phyloP scores from a whole-genome alignment of 2,888 invertebrate species.

The Leptopilina drosophilae region DNA sequence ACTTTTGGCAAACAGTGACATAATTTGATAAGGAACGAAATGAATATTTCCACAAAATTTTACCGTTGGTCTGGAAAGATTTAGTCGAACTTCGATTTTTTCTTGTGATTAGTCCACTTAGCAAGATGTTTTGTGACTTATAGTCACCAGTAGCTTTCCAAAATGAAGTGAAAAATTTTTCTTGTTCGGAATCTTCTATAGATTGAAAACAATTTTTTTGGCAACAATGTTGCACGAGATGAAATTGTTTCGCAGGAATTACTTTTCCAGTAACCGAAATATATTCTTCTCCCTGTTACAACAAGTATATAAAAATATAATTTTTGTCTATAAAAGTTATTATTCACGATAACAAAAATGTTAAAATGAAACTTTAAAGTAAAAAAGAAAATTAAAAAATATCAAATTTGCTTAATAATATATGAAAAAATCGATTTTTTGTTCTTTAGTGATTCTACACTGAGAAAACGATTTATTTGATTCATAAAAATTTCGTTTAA shows the following conservation, averaged over 20 bases:
- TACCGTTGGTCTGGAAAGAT: not conserved
- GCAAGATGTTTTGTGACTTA: slow-evolving; percentile 10
- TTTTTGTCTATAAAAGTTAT: too few species aligned
- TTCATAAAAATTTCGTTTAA: too few species aligned
- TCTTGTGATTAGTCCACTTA: not conserved
- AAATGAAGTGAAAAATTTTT: not conserved
- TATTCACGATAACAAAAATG: too few species aligned
- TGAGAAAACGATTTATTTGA: too few species aligned
- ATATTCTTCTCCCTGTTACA: slow-evolving; percentile 1
- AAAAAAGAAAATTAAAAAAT: too few species aligned
- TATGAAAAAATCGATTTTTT: too few species aligned
- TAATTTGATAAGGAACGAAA: not conserved
- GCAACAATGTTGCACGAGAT: not conserved
- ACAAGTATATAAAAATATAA: not conserved
- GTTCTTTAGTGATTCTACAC: too few species aligned
- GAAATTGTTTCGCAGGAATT: not conserved
- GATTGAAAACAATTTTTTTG: not conserved
- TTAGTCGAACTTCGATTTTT: not conserved
- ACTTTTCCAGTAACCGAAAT: not conserved
- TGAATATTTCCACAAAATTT: slow-evolving; percentile 7
- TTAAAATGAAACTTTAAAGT: too few species aligned
- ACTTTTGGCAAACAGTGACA: slow-evolving; percentile 14
- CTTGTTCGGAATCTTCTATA: not conserved
- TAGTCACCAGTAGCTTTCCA: slow-evolving; percentile 21
- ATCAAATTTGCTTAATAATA: too few species aligned